These are phyloP conservation scores for Oopsacas minuta DNA, from an alignment of 37 sponge, comb jelly and placozoan genomes.

Conservation along the genomic window DNA sequence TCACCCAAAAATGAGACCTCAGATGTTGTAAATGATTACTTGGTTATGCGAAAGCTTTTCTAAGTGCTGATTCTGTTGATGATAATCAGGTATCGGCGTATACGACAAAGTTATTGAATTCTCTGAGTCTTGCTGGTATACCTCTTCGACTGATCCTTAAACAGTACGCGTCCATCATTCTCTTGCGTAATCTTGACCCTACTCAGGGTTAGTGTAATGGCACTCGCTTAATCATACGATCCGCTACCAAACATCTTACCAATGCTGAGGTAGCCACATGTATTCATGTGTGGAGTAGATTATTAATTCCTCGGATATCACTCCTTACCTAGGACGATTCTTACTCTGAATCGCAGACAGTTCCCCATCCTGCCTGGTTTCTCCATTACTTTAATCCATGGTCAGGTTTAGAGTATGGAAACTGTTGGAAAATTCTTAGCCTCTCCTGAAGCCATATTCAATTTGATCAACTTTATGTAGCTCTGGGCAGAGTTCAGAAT, in stretches of 20 bases:
- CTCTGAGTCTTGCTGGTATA: slow-evolving; percentile 17
- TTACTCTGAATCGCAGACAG: too few species aligned
- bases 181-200: slow-evolving; percentile 14
- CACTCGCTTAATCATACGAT: neutral
- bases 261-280: slow-evolving; percentile 21
- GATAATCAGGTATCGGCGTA: neutral
- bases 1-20: too few species aligned
- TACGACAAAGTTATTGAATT: slow-evolving; percentile 25
- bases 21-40: too few species aligned
- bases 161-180: neutral
- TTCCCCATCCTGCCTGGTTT: too few species aligned
- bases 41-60: neutral
- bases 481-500: too few species aligned
- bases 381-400: too few species aligned
- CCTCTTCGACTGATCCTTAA: slow-evolving; percentile 21
- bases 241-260: neutral
- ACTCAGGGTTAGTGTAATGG: slow-evolving; percentile 25
- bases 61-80: neutral
- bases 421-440: too few species aligned
- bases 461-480: too few species aligned
- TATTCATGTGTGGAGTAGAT: neutral
- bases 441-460: too few species aligned
- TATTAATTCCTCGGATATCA: slow-evolving; percentile 23
- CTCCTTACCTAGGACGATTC: too few species aligned
- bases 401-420: too few species aligned